Conservation (phyloP, 2,113 vertebrate genomes). For the Mustela lutreola region DNA sequence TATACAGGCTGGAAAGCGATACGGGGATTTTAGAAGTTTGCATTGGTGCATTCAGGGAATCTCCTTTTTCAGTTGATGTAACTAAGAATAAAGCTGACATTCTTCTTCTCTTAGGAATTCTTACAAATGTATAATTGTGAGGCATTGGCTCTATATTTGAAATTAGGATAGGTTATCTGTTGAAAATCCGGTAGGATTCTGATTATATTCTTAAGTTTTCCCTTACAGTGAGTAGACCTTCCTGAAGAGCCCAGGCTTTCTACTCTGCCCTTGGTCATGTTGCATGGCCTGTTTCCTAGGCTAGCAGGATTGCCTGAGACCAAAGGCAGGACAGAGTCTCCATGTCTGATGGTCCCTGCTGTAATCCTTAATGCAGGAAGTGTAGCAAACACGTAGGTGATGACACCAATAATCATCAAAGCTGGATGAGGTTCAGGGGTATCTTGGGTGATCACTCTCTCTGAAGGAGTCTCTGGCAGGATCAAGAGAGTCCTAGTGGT, state of each 20-base stretch:
- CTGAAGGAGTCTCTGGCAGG: not conserved
- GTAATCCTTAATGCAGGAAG: not conserved
- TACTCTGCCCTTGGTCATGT: not conserved
- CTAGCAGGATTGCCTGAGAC: not conserved
- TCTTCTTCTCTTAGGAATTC: not conserved
- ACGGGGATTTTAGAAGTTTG: not conserved
- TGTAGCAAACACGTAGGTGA: rapidly evolving
- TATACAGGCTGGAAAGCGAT: not conserved
- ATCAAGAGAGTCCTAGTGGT: not conserved
- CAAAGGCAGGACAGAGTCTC: rapidly evolving
- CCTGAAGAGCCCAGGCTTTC: not conserved
- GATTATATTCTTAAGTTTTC: not conserved
- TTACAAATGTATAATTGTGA: not conserved
- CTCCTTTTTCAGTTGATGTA: not conserved
- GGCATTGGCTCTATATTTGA: not conserved
- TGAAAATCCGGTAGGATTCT: not conserved
- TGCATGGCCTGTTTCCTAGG: not conserved
- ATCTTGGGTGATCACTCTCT: not conserved
- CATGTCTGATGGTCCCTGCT: rapidly evolving
- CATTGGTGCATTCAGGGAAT: not conserved
- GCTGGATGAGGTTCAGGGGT: not conserved
- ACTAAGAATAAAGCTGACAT: not conserved
- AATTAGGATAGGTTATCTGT: not conserved
- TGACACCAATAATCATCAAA: not conserved
- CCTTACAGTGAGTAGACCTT: not conserved